phyloP scores from a whole-genome alignment of 2,113 vertebrate genomes.

The Elaphurus davidianus region DNA sequence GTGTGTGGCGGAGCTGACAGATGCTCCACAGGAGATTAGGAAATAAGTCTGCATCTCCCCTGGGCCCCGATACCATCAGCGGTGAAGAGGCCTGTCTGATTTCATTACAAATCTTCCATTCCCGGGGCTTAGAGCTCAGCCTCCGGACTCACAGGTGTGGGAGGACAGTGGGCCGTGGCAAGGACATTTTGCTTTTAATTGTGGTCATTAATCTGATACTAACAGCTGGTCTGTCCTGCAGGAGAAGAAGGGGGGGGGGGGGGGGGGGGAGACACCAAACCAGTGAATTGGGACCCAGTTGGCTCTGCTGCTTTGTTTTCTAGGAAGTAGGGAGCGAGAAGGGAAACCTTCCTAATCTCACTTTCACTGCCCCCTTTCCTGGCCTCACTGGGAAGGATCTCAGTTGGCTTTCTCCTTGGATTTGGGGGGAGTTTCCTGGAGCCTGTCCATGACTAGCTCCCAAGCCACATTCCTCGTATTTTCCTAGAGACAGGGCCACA shows the following conservation, averaged over 20 bases:
- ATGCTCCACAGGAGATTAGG: slow-evolving; percentile 51
- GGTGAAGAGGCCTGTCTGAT: slow-evolving; percentile 65
- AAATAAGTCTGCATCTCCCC: slow-evolving; percentile 58
- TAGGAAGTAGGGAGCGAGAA: not conserved
- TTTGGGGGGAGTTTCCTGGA: not conserved
- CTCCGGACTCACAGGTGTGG: slow-evolving; percentile 45
- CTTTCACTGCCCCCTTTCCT: not conserved
- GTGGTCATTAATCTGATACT: slow-evolving; percentile 59
- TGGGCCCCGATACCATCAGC: slow-evolving; percentile 55
- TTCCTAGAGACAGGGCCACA: not conserved
- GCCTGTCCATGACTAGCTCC: not conserved
- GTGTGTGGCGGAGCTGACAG: slow-evolving; percentile 27
- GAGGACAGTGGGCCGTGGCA: slow-evolving; percentile 31
- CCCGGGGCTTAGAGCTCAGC: not conserved
- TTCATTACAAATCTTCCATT: slow-evolving; percentile 64
- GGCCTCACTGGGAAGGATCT: not conserved
- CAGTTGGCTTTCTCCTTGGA: not conserved
- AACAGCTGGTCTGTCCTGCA: slow-evolving; percentile 35
- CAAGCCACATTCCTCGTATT: not conserved
- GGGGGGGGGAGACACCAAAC: no score
- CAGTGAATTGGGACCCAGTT: not conserved
- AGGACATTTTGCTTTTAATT: slow-evolving; percentile 65
- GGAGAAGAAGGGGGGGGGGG: not conserved
- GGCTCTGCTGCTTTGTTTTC: not conserved
- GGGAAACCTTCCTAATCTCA: not conserved